These are phyloP conservation scores for Leptogaster cylindrica DNA, from an alignment of 2,888 invertebrate species.

Conservation along the genomic window DNA sequence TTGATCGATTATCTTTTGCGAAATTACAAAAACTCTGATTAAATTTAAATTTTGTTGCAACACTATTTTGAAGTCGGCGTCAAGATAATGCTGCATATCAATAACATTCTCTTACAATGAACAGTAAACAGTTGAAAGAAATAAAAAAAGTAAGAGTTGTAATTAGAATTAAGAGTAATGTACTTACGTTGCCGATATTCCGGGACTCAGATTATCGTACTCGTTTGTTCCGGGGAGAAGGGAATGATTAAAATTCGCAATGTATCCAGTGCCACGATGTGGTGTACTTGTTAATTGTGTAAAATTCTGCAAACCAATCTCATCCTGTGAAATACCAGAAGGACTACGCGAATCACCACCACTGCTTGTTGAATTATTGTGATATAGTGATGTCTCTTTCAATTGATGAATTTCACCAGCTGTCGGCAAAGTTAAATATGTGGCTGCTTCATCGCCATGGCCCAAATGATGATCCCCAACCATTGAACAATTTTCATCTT, in stretches of 20 bases:
- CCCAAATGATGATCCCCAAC: conserved; percentile 55
- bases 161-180: background rate
- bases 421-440: conserved; percentile 58
- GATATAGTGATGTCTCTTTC: conserved; percentile 55
- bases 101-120: too few relatives aligned
- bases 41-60: background rate
- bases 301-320: conserved; percentile 57
- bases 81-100: background rate
- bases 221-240: conserved; percentile 50
- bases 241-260: conserved; percentile 52
- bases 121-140: too few relatives aligned
- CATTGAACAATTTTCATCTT: conserved; percentile 57
- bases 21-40: background rate
- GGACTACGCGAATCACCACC: conserved; percentile 60
- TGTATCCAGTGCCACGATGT: conserved; percentile 41
- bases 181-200: conserved; percentile 49
- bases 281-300: conserved; percentile 58
- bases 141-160: too few relatives aligned
- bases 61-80: background rate
- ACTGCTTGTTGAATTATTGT: conserved; percentile 55
- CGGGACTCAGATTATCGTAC: conserved; percentile 56
- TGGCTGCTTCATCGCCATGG: conserved; percentile 49
- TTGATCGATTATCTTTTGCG: too few relatives aligned
- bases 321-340: conserved; percentile 50
- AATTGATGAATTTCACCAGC: conserved; percentile 56